Conservation (phyloP, 2,888 invertebrate species). For the Pollenia griseotomentosa region DNA sequence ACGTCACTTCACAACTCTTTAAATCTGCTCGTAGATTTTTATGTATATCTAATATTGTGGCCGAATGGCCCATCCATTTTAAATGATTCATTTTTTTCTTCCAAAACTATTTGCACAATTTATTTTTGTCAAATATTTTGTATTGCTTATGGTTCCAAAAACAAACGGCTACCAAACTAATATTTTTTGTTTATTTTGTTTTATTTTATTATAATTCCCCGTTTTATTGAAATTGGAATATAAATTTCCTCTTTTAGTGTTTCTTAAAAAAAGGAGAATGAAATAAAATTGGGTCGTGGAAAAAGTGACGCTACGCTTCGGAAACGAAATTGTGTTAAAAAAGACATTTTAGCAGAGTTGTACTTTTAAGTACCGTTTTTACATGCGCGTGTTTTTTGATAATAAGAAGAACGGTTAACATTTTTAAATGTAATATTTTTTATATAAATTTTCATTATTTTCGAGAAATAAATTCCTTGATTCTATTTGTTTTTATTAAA, state of each 20-base stretch:
- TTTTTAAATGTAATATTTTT: no score
- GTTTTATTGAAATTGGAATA: conserved; percentile 67
- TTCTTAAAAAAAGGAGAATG: conserved; percentile 62
- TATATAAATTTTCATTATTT: no score
- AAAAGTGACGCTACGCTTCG: conserved; percentile 67
- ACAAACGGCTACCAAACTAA: conserved; percentile 27
- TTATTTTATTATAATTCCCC: conserved; percentile 69
- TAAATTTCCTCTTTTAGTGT: conserved; percentile 59
- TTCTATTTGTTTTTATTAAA: no score
- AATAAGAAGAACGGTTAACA: no score
- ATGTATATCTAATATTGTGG: conserved; percentile 83
- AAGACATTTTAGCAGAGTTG: conserved; percentile 23
- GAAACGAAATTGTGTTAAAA: conserved; percentile 67
- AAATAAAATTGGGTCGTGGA: conserved; percentile 55
- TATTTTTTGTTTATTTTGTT: conserved; percentile 78
- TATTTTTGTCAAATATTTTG: neutral
- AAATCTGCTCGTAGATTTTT: conserved; percentile 80
- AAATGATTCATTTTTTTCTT: conserved; percentile 80
- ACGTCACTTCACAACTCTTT: conserved; percentile 81
- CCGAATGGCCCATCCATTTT: conserved; percentile 84
- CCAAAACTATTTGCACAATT: conserved; percentile 1
- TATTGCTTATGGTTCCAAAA: conserved; percentile 18
- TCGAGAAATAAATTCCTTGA: no score
- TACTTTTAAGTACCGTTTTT: neutral
- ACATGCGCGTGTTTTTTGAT: neutral